Conservation (phyloP, 2,113 vertebrate species). For the Ciconia boyciana region DNA sequence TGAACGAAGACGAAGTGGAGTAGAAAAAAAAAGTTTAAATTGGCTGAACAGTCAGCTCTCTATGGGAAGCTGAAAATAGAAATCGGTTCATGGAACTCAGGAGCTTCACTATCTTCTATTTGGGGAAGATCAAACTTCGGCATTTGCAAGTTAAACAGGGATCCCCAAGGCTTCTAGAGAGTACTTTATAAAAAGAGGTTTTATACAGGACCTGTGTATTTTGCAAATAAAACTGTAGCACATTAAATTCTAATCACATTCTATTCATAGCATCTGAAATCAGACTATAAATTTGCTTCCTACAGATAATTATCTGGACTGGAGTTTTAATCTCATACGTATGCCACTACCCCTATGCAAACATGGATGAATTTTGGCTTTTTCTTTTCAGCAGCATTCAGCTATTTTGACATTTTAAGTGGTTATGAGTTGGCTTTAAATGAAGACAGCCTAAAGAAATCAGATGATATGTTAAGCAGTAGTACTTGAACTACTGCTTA, state of each 20-base stretch:
- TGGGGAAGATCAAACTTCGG: constrained; percentile 63
- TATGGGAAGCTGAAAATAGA: constrained; percentile 62
- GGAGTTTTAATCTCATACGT: constrained; percentile 10
- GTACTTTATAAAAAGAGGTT: constrained; percentile 45
- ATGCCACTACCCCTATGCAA: constrained; percentile 12
- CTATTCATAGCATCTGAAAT: constrained; percentile 58
- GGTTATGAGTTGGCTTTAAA: constrained; percentile 9
- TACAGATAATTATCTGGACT: constrained; percentile 34
- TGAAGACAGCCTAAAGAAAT: constrained; percentile 4
- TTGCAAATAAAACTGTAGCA: constrained; percentile 53
- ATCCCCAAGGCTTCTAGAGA: constrained; percentile 51
- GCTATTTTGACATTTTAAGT: constrained; percentile 38
- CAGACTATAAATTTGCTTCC: constrained; percentile 39
- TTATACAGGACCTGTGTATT: constrained; percentile 47
- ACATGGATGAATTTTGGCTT: neutral
- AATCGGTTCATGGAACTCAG: constrained; percentile 39
- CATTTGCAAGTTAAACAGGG: constrained; percentile 68
- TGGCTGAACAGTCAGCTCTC: constrained; percentile 60
- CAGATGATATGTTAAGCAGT: neutral
- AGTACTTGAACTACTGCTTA: neutral
- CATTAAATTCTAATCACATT: constrained; percentile 62
- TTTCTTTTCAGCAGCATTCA: constrained; percentile 26
- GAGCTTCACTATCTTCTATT: constrained; percentile 66
- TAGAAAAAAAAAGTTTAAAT: constrained; percentile 29
- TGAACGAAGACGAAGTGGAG: constrained; percentile 49